phyloP scores from a whole-genome alignment of 2,113 vertebrate species.

The Lampris megalopsis region DNA sequence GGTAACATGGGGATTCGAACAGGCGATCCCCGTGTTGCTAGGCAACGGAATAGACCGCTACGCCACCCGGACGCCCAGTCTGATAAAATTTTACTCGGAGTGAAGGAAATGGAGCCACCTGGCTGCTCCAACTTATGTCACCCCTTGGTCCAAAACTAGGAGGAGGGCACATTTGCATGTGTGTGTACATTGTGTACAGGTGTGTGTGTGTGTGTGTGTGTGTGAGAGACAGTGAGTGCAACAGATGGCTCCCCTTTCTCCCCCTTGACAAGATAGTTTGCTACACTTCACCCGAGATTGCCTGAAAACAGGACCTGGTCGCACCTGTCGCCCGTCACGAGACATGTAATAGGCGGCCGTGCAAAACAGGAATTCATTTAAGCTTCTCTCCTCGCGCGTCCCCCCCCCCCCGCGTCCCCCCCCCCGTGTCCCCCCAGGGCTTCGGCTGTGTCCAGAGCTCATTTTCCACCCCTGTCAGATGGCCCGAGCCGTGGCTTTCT shows the following conservation, averaged over 20 bases:
- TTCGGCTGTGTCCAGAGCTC: slow-evolving; percentile 59
- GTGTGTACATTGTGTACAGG: background rate
- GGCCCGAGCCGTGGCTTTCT: slow-evolving; percentile 45
- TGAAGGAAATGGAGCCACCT: too few relatives aligned
- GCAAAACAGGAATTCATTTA: slow-evolving; percentile 76
- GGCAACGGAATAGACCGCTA: too few relatives aligned
- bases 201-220: slow-evolving; percentile 7
- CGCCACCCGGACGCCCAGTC: too few relatives aligned
- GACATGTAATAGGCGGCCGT: slow-evolving; percentile 65
- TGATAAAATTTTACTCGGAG: too few relatives aligned
- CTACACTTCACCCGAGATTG: slow-evolving; percentile 78
- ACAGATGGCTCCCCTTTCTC: slow-evolving; percentile 2
- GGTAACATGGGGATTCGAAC: too few relatives aligned
- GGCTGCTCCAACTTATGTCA: too few relatives aligned
- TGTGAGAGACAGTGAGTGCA: background rate
- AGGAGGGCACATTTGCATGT: too few relatives aligned
- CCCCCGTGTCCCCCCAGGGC: slow-evolving; percentile 60
- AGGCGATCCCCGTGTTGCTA: too few relatives aligned
- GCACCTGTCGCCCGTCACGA: slow-evolving; percentile 64
- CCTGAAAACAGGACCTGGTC: slow-evolving; percentile 76
- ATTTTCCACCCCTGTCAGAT: slow-evolving; percentile 54
- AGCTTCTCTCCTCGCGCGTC: slow-evolving; percentile 42
- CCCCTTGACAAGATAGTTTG: slow-evolving; percentile 63
- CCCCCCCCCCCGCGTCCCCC: too few relatives aligned
- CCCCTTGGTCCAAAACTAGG: too few relatives aligned